phyloP scores from a whole-genome alignment of 2,888 invertebrate species.

The Phytoseiulus persimilis region DNA sequence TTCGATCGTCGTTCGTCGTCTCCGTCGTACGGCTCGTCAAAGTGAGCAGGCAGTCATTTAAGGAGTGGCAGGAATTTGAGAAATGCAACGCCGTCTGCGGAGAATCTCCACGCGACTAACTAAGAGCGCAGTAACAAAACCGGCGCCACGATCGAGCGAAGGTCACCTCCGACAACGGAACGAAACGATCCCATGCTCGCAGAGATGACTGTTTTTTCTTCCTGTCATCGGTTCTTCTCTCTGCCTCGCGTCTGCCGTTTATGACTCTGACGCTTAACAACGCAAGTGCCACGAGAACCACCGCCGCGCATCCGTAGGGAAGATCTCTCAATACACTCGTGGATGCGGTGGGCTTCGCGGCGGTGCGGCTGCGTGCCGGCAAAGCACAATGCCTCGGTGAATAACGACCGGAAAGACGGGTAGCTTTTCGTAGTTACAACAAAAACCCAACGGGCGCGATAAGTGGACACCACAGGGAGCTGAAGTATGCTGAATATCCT shows the following conservation, averaged over 20 bases:
- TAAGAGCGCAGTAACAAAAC: neutral
- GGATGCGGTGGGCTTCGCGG: no score
- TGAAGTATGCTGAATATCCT: no score
- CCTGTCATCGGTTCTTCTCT: neutral
- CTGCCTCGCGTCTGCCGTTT: neutral
- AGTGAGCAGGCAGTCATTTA: neutral
- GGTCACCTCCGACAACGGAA: constrained; percentile 5
- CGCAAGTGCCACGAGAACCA: neutral
- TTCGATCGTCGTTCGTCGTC: neutral
- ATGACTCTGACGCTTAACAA: neutral
- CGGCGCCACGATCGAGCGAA: neutral
- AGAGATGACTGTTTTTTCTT: neutral
- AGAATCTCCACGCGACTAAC: constrained; percentile 5
- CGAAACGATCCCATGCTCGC: neutral
- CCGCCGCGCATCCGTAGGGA: neutral
- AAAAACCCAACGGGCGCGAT: no score
- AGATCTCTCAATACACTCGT: no score
- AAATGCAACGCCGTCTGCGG: neutral
- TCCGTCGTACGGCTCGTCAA: neutral
- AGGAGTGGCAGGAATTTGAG: neutral
- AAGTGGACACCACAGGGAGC: no score
- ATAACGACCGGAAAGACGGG: no score
- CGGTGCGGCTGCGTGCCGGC: no score
- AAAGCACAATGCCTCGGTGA: no score
- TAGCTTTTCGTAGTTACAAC: no score